These are phyloP conservation scores for Micromussa lordhowensis DNA, from an alignment of 92 coral and sea anemone genomes.

Conservation along the genomic window DNA sequence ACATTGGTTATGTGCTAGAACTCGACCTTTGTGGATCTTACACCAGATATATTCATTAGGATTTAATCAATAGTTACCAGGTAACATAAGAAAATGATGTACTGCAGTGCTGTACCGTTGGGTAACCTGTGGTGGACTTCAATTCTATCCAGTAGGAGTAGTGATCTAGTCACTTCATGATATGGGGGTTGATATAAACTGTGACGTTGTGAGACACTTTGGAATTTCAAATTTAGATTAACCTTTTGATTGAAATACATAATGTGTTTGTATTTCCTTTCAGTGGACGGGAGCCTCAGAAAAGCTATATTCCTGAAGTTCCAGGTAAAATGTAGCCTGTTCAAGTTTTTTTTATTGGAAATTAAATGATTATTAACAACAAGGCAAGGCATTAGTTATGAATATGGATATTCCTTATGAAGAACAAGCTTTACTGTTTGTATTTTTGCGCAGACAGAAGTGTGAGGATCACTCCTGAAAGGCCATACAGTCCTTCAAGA, in stretches of 20 bases:
- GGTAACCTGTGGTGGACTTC: not conserved
- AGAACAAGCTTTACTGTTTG: not conserved
- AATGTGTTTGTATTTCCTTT: not conserved
- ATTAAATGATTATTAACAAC: not conserved
- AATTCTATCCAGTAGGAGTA: not conserved
- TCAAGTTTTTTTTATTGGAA: not conserved
- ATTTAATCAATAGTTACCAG: no score
- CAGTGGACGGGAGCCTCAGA: constrained; percentile 75
- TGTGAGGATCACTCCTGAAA: constrained; percentile 79
- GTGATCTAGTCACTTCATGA: no score
- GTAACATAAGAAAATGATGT: no score
- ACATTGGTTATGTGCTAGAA: not conserved
- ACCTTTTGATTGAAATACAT: not conserved
- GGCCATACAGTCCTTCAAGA: constrained; percentile 52
- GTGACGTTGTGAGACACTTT: not conserved
- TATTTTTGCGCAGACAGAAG: constrained; percentile 66
- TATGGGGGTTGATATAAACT: not conserved
- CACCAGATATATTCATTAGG: not conserved
- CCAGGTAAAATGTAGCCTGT: constrained; percentile 77
- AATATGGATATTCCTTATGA: not conserved
- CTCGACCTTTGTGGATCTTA: not conserved
- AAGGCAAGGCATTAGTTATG: not conserved
- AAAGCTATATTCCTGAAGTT: constrained; percentile 63
- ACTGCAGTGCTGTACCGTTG: no score
- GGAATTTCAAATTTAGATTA: not conserved